Conservation (phyloP, 2,113 vertebrate genomes). For the Halcyon malimbica region DNA sequence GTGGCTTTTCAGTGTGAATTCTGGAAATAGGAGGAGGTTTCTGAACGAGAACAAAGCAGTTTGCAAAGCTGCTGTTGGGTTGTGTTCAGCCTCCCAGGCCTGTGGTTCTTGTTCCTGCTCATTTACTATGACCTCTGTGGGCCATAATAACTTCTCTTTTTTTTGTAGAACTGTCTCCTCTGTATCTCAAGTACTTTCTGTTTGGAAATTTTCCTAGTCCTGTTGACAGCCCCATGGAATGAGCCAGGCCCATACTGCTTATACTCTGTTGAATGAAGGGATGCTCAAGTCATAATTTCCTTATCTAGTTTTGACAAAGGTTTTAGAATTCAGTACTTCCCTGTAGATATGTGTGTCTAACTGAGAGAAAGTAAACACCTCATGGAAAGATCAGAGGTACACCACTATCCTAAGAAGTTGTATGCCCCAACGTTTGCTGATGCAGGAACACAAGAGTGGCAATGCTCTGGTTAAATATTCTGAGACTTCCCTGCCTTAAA, state of each 20-base stretch:
- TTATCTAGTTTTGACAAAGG: background rate
- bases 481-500: background rate
- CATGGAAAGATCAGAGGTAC: background rate
- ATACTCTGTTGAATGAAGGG: background rate
- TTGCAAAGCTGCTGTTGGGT: background rate
- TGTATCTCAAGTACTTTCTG: background rate
- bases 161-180: background rate
- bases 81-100: background rate
- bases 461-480: background rate
- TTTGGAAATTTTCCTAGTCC: background rate
- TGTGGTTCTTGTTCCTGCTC: background rate
- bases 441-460: background rate
- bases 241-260: background rate
- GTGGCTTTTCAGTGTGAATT: background rate
- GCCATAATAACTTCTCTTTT: background rate
- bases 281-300: conserved; percentile 11
- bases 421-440: background rate
- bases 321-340: background rate
- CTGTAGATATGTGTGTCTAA: background rate
- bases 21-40: background rate
- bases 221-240: background rate
- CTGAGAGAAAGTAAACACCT: background rate
- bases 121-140: background rate
- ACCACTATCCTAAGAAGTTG: background rate
- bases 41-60: background rate